Conservation (phyloP, 2,113 vertebrate genomes). For the Sceloporus undulatus region DNA sequence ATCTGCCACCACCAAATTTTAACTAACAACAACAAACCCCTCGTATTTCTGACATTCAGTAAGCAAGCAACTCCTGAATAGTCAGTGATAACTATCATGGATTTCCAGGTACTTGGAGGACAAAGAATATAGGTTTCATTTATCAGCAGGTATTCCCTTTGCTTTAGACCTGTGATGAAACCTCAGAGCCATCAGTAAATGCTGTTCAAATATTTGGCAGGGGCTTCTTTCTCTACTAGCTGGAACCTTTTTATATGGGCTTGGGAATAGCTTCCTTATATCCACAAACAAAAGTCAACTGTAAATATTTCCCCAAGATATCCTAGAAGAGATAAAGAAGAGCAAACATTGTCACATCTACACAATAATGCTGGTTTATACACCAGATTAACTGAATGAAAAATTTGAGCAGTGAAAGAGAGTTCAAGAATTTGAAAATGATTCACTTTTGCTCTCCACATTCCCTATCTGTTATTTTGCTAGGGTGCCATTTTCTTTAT, state of each 20-base stretch:
- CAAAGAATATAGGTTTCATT: not conserved
- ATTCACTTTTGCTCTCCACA: not conserved
- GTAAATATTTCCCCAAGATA: not conserved
- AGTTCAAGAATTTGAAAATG: conserved; percentile 16
- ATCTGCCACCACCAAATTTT: not conserved
- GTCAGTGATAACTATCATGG: too few relatives aligned
- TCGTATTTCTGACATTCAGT: not conserved
- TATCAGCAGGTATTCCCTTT: not conserved
- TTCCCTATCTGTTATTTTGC: not conserved
- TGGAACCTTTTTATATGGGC: not conserved
- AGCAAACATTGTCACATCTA: not conserved
- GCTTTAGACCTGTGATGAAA: not conserved
- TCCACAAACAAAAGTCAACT: not conserved
- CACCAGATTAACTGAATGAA: not conserved
- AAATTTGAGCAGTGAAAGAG: not conserved
- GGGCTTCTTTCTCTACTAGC: not conserved
- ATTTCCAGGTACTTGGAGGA: not conserved
- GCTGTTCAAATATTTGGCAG: conserved; percentile 10
- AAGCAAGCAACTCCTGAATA: not conserved
- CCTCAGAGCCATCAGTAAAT: not conserved
- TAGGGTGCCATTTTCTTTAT: too few relatives aligned
- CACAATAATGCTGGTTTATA: conserved; percentile 4
- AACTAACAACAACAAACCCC: not conserved
- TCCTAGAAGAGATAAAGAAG: not conserved
- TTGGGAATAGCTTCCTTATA: not conserved